Evolutionary conservation across 2,797 vertebrate species (phyloP).

Genomic region (Remorina albescens): DNA sequence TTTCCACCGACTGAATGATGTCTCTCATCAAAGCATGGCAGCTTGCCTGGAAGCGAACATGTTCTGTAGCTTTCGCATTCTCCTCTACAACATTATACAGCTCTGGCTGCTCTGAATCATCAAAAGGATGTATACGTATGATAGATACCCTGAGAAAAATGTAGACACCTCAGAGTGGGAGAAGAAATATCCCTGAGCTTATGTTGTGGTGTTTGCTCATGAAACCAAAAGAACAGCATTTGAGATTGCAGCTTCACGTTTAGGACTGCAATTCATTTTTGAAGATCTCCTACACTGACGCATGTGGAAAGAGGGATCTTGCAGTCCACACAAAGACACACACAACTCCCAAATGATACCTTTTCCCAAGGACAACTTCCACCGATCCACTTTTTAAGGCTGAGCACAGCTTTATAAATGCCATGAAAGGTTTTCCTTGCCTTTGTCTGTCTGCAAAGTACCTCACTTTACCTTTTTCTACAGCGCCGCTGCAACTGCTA

Average conservation of each 20-base stretch:
- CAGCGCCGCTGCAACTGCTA: conserved; percentile 16
- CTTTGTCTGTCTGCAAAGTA: conserved; percentile 11
- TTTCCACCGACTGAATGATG: conserved; percentile 24
- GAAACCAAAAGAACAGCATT: conserved; percentile 58
- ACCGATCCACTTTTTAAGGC: conserved; percentile 54
- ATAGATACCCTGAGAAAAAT: conserved; percentile 37
- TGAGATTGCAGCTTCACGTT: conserved; percentile 1
- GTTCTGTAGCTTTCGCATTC: conserved; percentile 27
- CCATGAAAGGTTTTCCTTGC: conserved; percentile 35
- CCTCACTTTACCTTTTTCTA: conserved; percentile 7
- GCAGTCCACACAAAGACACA: conserved; percentile 19
- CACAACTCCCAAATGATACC: conserved; percentile 37
- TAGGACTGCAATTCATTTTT: conserved; percentile 22
- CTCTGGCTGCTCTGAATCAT: conserved; percentile 35
- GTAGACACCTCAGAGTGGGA: conserved; percentile 34
- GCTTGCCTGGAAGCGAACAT: conserved; percentile 27
- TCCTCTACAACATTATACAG: conserved; percentile 35
- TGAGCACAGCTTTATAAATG: conserved; percentile 53
- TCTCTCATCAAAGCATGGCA: conserved; percentile 39
- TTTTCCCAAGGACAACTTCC: conserved; percentile 40
- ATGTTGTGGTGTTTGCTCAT: conserved; percentile 59
- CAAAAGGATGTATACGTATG: conserved; percentile 42
- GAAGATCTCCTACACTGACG: conserved; percentile 19
- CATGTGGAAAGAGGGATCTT: conserved; percentile 11
- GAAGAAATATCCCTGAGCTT: conserved; percentile 41